phyloP scores from a whole-genome alignment of 1,140 invertebrate species.

The Heliconius hewitsoni region DNA sequence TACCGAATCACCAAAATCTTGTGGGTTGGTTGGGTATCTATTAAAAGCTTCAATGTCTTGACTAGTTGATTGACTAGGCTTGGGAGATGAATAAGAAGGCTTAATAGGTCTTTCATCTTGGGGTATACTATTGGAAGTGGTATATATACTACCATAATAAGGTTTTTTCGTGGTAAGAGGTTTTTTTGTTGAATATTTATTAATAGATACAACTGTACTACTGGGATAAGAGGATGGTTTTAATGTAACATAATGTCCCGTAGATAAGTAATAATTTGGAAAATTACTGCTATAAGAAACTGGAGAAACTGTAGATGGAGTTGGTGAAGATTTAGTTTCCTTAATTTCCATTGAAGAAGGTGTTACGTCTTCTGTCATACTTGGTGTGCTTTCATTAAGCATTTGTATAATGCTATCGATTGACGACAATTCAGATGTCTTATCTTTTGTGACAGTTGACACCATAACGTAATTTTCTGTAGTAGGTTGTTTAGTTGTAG shows the following conservation, averaged over 20 bases:
- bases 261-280: conserved; percentile 60
- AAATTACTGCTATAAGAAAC: conserved; percentile 79
- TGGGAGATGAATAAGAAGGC: conserved; percentile 57
- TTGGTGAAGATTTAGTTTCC: conserved; percentile 72
- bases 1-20: conserved; percentile 63
- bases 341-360: conserved; percentile 52
- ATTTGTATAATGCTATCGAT: conserved; percentile 85
- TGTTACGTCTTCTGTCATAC: conserved; percentile 62
- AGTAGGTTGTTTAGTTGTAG: conserved; percentile 46
- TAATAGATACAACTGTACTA: conserved; percentile 32
- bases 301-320: conserved; percentile 58
- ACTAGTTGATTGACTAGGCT: conserved; percentile 69
- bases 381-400: conserved; percentile 82
- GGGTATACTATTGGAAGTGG: conserved; percentile 62
- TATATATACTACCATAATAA: conserved; percentile 47
- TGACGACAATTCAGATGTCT: conserved; percentile 79
- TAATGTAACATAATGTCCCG: conserved; percentile 70
- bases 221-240: conserved; percentile 60
- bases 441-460: conserved; percentile 68
- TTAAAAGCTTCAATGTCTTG: conserved; percentile 72
- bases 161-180: conserved; percentile 50
- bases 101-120: conserved; percentile 53
- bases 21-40: conserved; percentile 69
- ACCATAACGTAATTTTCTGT: conserved; percentile 68
- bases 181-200: conserved; percentile 38